Percentiles rank a stretch among this genome's conserved stretches.
These are phyloP conservation scores for Ctenoplectra terminalis DNA, from an alignment of 1,140 invertebrate species.

Conservation along the genomic window DNA sequence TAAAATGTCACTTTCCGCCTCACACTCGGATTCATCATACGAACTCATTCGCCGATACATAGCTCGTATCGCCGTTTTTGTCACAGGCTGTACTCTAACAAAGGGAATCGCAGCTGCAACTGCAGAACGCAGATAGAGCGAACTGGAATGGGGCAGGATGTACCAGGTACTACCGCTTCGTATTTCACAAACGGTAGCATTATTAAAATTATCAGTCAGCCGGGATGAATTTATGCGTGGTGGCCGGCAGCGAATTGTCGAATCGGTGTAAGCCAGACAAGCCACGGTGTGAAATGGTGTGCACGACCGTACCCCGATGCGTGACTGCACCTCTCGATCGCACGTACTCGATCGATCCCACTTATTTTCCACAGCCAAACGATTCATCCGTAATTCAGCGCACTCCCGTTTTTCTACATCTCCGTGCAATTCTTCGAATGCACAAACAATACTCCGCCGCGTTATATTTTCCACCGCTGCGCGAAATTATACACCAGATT, in stretches of 20 bases:
- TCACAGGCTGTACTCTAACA: neutral
- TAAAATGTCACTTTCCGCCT: neutral
- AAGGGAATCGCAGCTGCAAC: slow-evolving; percentile 7
- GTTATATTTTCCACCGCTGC: neutral
- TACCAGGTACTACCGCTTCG: slow-evolving; percentile 35
- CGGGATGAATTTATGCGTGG: slow-evolving; percentile 62
- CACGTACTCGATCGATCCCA: slow-evolving; percentile 2
- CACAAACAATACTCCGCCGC: neutral
- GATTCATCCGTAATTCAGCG: slow-evolving; percentile 4
- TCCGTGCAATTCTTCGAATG: neutral
- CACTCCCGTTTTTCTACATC: slow-evolving; percentile 2
- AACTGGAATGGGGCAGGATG: neutral
- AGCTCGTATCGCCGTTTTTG: neutral
- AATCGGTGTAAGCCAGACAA: slow-evolving; percentile 6
- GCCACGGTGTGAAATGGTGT: slow-evolving; percentile 43
- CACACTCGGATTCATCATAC: neutral
- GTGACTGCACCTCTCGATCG: slow-evolving; percentile 22
- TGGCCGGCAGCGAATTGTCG: slow-evolving; percentile 14
- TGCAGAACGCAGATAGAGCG: neutral
- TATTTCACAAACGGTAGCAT: slow-evolving; percentile 67
- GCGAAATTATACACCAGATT: slow-evolving; percentile 4
- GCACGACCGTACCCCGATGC: slow-evolving; percentile 1
- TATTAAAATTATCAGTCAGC: slow-evolving; percentile 70
- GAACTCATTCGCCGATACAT: neutral
- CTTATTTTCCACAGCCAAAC: slow-evolving; percentile 9